These are phyloP conservation scores for Paramormyrops hopkinsi DNA, from an alignment of 2,797 vertebrate species.

Conservation along the genomic window DNA sequence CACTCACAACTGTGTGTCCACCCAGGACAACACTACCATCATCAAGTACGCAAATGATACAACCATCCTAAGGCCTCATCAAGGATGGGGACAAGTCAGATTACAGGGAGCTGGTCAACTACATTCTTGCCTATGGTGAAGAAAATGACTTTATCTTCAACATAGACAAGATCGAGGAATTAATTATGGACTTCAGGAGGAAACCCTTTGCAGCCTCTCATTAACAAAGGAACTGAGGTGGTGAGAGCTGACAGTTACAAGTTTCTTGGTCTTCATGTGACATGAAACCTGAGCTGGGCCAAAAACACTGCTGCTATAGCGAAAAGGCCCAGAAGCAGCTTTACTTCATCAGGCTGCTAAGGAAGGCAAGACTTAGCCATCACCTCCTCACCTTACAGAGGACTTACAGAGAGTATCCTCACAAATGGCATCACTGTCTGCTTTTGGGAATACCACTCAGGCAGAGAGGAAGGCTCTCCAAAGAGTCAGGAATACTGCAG, in stretches of 20 bases:
- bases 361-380: not conserved
- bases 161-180: not conserved
- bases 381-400: not conserved
- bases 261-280: not conserved
- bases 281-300: not conserved
- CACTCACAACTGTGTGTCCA: not conserved
- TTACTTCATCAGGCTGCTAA: not conserved
- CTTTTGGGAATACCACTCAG: not conserved
- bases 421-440: not conserved
- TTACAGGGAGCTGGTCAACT: not conserved
- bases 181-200: not conserved
- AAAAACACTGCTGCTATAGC: not conserved
- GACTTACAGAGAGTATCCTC: not conserved
- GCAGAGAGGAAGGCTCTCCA: not conserved
- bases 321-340: not conserved
- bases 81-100: not conserved
- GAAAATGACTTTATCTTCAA: not conserved
- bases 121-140: not conserved
- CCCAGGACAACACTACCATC: not conserved
- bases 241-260: not conserved
- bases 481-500: not conserved
- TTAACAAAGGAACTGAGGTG: not conserved
- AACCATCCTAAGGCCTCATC: not conserved
- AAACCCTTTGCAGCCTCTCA: not conserved
- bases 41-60: not conserved